Percentiles rank a stretch among this genome's conserved stretches.
phyloP scores from a whole-genome alignment of 2,113 vertebrate species.

The Poeciliopsis retropinna region DNA sequence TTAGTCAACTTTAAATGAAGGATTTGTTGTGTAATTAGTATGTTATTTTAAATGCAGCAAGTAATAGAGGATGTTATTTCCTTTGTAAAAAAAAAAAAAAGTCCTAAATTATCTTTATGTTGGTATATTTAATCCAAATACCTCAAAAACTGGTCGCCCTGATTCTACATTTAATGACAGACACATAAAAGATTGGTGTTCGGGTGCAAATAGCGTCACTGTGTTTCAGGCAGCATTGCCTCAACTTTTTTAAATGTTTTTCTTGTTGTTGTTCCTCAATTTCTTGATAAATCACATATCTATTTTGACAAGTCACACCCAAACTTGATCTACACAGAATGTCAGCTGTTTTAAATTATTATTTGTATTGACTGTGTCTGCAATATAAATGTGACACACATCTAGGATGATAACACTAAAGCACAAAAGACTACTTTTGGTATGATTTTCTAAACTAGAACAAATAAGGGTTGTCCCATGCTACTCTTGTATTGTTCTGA shows the following conservation, averaged over 20 bases:
- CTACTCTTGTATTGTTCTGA: not conserved
- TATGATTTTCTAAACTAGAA: not conserved
- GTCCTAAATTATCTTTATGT: not conserved
- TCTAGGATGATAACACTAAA: not conserved
- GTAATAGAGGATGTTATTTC: no score
- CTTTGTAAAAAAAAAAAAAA: not conserved
- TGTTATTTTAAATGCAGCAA: not conserved
- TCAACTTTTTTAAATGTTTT: not conserved
- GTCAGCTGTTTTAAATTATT: not conserved
- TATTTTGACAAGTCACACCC: not conserved
- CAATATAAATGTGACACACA: not conserved
- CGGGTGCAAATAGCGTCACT: not conserved
- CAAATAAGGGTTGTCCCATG: not conserved
- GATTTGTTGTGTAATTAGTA: not conserved
- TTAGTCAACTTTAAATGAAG: slow-evolving; percentile 49
- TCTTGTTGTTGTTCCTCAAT: not conserved
- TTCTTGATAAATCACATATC: not conserved
- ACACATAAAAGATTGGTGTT: not conserved
- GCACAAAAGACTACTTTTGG: not conserved
- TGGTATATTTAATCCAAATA: not conserved
- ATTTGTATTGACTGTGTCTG: not conserved
- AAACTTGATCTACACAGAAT: slow-evolving; percentile 8
- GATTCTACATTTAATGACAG: not conserved
- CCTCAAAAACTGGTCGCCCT: not conserved
- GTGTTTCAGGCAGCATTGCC: not conserved